Percentiles rank a stretch among this genome's conserved stretches.
phyloP scores from a whole-genome alignment of 2,888 invertebrate species.

The Ptilodon capucinus region DNA sequence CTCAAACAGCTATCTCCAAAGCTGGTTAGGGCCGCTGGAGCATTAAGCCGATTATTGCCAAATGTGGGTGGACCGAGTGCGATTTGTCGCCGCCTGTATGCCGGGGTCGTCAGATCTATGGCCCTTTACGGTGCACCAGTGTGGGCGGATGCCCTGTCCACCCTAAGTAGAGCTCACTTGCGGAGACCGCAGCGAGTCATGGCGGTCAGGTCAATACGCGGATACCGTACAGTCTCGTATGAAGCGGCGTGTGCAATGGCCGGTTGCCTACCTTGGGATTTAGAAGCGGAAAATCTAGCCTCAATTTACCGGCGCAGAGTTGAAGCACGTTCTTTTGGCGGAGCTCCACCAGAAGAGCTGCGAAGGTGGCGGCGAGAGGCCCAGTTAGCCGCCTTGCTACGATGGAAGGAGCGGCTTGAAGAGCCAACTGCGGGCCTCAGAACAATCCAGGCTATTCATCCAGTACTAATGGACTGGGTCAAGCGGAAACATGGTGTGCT shows the following conservation, averaged over 20 bases:
- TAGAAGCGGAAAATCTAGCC: conserved; percentile 4
- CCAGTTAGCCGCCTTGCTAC: neutral
- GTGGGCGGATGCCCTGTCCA: neutral
- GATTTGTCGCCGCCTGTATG: neutral
- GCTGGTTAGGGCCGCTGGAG: neutral
- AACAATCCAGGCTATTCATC: neutral
- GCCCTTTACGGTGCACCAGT: neutral
- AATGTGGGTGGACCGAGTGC: neutral
- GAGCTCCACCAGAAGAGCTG: neutral
- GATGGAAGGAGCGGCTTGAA: neutral
- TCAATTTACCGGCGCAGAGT: neutral
- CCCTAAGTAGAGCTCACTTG: neutral
- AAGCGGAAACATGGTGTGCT: neutral
- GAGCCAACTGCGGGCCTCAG: neutral
- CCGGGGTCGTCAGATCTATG: neutral
- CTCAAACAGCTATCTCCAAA: neutral
- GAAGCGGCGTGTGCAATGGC: conserved; percentile 6
- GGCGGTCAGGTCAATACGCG: neutral
- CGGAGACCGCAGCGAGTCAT: neutral
- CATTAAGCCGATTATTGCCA: neutral
- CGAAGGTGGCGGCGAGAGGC: neutral
- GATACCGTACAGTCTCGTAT: conserved; percentile 7
- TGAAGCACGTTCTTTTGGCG: too few relatives aligned
- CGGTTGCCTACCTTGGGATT: conserved; percentile 7
- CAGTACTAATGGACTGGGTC: neutral